Conservation (phyloP, 2,113 vertebrate genomes). For the Tachycineta bicolor region DNA sequence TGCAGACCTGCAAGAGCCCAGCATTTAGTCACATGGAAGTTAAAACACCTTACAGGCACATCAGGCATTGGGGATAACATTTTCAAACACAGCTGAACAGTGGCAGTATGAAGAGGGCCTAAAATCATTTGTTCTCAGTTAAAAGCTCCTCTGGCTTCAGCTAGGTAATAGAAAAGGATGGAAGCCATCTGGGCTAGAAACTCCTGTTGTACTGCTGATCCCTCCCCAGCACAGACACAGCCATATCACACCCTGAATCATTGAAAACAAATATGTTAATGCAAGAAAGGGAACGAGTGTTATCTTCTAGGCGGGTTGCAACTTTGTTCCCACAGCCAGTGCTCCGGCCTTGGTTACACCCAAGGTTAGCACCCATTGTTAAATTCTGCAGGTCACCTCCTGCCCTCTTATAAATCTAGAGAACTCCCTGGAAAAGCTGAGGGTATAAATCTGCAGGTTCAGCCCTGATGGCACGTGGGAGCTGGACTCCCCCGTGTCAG, state of each 20-base stretch:
- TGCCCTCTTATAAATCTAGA: background rate
- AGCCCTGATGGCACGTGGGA: fast-evolving
- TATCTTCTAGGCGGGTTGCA: background rate
- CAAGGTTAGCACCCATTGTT: background rate
- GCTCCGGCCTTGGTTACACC: background rate
- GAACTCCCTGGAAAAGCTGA: background rate
- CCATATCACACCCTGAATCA: background rate
- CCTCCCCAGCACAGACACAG: background rate
- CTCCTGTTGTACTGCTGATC: background rate
- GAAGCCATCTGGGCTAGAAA: background rate
- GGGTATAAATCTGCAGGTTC: background rate
- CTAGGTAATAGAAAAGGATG: background rate
- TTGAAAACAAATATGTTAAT: background rate
- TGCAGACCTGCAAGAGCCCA: background rate
- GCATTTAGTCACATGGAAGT: background rate
- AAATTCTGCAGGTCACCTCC: background rate
- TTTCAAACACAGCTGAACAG: background rate
- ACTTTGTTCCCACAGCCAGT: background rate
- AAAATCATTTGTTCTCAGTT: background rate
- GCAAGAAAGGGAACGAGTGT: background rate
- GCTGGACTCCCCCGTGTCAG: background rate
- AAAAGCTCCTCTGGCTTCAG: slow-evolving; percentile 14
- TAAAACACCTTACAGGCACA: background rate
- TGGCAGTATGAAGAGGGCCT: background rate
- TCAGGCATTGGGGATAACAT: background rate